These are phyloP conservation scores for Aphelenchoides avenae DNA, from an alignment of 1,140 invertebrate species.

Conservation along the genomic window DNA sequence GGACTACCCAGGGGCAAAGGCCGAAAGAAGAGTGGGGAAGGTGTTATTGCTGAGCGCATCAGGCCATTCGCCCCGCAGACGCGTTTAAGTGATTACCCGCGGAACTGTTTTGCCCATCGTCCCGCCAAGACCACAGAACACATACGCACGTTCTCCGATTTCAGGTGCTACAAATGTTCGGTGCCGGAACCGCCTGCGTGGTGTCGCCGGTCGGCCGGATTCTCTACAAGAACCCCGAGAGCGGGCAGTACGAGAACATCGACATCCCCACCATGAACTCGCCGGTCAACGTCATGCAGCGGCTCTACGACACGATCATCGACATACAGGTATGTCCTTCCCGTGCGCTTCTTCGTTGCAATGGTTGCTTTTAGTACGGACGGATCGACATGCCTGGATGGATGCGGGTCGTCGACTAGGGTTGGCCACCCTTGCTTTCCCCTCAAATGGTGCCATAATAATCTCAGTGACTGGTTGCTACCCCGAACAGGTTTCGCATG, in stretches of 20 bases:
- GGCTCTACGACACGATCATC: slow-evolving; percentile 55
- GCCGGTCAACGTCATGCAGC: slow-evolving; percentile 53
- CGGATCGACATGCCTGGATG: slow-evolving; percentile 47
- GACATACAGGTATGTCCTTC: too few species aligned
- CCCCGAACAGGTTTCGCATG: too few species aligned
- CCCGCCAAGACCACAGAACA: too few species aligned
- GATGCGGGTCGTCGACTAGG: slow-evolving; percentile 36
- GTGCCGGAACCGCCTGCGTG: slow-evolving; percentile 57
- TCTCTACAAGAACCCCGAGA: slow-evolving; percentile 45
- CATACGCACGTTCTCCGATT: too few species aligned
- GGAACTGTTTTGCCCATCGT: too few species aligned
- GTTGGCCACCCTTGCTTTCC: too few species aligned
- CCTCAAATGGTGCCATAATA: too few species aligned
- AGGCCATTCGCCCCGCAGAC: not conserved
- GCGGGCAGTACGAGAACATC: slow-evolving; percentile 45
- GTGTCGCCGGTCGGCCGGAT: slow-evolving; percentile 57
- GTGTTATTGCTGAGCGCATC: not conserved
- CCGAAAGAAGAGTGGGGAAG: not conserved
- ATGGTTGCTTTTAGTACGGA: too few species aligned
- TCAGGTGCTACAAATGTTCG: slow-evolving; percentile 54
- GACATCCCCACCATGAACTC: slow-evolving; percentile 54
- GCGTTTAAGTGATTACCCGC: too few species aligned
- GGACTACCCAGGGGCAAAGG: too few species aligned
- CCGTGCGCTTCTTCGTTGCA: slow-evolving; percentile 6
- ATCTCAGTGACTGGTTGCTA: too few species aligned